Evolutionary conservation across 2,888 invertebrate species (phyloP).

Genomic region (Eurois occulta): DNA sequence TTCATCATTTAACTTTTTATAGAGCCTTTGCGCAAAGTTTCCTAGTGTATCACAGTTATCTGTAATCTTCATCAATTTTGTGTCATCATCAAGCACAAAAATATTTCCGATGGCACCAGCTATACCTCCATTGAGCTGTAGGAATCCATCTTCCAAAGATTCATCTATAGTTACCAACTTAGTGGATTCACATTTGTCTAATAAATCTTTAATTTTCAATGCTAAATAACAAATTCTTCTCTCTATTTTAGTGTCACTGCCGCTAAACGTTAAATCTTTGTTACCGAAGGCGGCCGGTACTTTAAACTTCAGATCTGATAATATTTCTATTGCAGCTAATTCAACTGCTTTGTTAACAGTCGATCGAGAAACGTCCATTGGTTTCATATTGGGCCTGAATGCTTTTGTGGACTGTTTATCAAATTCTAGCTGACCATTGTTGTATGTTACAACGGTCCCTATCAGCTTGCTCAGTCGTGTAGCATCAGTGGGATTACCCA

Average conservation of each 20-base stretch:
- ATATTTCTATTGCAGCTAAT: slow-evolving; percentile 27
- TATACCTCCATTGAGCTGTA: not conserved
- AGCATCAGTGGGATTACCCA: not conserved
- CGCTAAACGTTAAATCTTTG: slow-evolving; percentile 45
- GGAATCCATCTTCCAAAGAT: not conserved
- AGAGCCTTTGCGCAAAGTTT: not conserved
- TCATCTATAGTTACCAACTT: not conserved
- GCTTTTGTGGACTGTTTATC: not conserved
- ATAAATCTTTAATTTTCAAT: not conserved
- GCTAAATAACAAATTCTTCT: not conserved
- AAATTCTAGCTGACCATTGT: slow-evolving; percentile 35
- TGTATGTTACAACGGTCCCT: not conserved
- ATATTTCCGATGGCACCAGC: not conserved
- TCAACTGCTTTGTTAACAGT: slow-evolving; percentile 37
- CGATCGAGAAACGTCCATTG: slow-evolving; percentile 20
- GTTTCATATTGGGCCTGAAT: slow-evolving; percentile 12
- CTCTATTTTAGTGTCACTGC: slow-evolving; percentile 25
- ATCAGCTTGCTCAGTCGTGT: not conserved
- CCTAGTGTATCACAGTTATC: not conserved
- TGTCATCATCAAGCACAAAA: not conserved
- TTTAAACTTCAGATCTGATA: slow-evolving; percentile 28
- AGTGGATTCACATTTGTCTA: not conserved
- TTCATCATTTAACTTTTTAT: not conserved
- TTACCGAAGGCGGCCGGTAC: slow-evolving; percentile 58
- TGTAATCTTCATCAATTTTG: not conserved